A percentile compares a stretch with the other conserved stretches of the same genome.
Conservation (phyloP, 2,113 vertebrate genomes). For the Ictalurus furcatus region DNA sequence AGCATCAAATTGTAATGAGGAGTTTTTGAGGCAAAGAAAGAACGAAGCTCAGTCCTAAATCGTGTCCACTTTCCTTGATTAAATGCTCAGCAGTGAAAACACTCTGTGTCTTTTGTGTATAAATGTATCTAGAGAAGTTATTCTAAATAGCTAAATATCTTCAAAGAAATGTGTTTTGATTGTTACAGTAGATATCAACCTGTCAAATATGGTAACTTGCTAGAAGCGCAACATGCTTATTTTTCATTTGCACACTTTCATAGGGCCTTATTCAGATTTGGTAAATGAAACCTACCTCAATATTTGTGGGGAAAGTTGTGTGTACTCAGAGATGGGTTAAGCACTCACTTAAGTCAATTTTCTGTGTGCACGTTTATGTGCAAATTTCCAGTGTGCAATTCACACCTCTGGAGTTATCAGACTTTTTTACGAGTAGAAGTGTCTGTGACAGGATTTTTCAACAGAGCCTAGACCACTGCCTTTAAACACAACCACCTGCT, state of each 20-base stretch:
- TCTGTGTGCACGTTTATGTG: not conserved
- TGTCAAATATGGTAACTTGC: not conserved
- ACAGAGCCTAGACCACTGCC: not conserved
- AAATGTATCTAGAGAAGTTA: not conserved
- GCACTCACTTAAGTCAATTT: not conserved
- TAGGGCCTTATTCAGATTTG: not conserved
- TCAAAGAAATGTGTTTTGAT: not conserved
- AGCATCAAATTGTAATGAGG: not conserved
- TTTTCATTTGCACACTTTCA: not conserved
- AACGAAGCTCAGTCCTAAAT: not conserved
- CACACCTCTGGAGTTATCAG: not conserved
- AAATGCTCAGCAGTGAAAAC: not conserved
- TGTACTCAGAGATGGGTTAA: not conserved
- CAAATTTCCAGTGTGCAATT: not conserved
- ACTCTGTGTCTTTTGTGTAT: not conserved
- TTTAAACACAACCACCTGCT: not conserved
- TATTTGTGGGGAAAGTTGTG: not conserved
- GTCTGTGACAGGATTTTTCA: not conserved
- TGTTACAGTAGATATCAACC: not conserved
- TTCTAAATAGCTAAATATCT: not conserved
- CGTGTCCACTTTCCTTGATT: not conserved
- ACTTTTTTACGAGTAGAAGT: not conserved
- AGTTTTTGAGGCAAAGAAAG: not conserved
- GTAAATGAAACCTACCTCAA: not conserved
- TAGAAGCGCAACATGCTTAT: not conserved